Base-by-base conservation (phyloP, 1,140 invertebrate species). In the Tetraneura akinire region DNA sequence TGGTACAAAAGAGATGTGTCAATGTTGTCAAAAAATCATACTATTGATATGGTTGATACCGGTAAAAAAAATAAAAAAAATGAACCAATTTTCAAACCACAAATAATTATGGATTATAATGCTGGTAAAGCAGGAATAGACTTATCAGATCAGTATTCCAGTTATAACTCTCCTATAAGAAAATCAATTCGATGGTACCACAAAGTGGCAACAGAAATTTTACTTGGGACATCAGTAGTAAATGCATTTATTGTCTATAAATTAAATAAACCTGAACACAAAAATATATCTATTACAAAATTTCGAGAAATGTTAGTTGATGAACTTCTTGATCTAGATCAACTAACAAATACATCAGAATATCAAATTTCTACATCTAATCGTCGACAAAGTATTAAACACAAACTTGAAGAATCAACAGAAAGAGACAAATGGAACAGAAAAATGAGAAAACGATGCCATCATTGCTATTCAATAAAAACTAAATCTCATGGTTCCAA, bases 171-270 rank as follows among this genome's bases (percentile, higher is more conserved):
- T 74, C 84, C 84, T 81, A 82, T 86, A 76, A 81, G 85, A 66
- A 86, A 83, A 82, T 83, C 85, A 80, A 82, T 85, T 80, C 85
- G 84, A 83, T 86, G 83, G 85, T 85, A 86, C 83, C 84, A 81
- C 82, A 86, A 86, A 82, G 83, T 86, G 80, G 85, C 82, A 64
- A 83, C 86, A 78, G 83, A 86, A 83, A 66, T 86, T 70, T 81
- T 86, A 82, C 71, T 86, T 73, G 57, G 76, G 6, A 81, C 80
- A 53, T 23, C 60, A 9, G 49, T 82, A 26, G 66, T 82, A 5
- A 82, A 82, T 62, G 57, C 49, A 37, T 80, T 66, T 55, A 55
- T 81, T 42, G 47, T 82, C 3, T 80, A 62, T 45, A 81, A 82
- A 1, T 6, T 68, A 16, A 53, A 37, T 37, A 37, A 11, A 29